Base-by-base conservation (phyloP, 1,140 invertebrate genomes). In the Daktulosphaira vitifoliae region DNA sequence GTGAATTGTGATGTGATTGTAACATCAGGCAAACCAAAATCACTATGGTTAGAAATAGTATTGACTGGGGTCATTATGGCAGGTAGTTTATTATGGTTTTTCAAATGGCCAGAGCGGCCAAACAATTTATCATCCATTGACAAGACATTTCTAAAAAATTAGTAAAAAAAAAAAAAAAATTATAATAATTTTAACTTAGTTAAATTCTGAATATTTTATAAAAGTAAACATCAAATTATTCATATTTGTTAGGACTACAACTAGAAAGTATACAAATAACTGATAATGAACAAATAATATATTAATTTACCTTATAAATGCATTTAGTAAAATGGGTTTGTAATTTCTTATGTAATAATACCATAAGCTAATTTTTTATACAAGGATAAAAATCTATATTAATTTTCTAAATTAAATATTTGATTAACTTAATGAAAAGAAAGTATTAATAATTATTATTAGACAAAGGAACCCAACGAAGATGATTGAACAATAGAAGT, bases 1-100 rank as follows among this genome's bases (percentile, higher is more conserved):
- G 68, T 69, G 65, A 72, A 71, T 33, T 72, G 67, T 18, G 68
- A 53, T 16, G 69, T 73, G 1, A 72, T 37, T 16, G 72, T 71
- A 25, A 73, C 69, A 67, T 74, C 72, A 25, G 72, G 73, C 29
- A 68, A 42, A 46, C 51, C 25, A 13, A 62, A 62, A 46, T 62
- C 54, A 15, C 42, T 62, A 16, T 62, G 54, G 13, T 38, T 29
- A 3, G 39, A 62, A 29, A 62, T 25, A 4, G 54, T 46, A 29
- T 29, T 62, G 2, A 62, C 54, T 8, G 54, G 54, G 25, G 54
- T 62, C 54, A 62, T 62, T 7, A 62, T 62, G 11, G 54, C 54
- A 15, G 54, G 54, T 62, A 62, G 46, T 25, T 62, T 62, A 6
- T 25, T 38, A 44, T 62, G 39, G 6, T 62, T 62, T 6, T 62